Conservation (phyloP, 2,888 invertebrate genomes). For the Heteromurus nitidus region DNA sequence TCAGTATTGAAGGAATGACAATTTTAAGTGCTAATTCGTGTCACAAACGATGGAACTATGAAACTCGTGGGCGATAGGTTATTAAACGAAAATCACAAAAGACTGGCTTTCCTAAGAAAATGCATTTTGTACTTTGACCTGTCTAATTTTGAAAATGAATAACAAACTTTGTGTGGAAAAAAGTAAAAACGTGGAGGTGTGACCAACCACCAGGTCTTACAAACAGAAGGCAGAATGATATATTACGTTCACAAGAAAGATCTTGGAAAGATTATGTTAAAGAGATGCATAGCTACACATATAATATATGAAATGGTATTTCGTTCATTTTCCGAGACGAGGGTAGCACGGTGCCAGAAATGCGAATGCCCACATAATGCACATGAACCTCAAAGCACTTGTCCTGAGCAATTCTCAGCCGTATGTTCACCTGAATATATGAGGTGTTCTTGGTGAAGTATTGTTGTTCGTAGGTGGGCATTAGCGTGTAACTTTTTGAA, state of each 20-base stretch:
- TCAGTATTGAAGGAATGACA: not conserved
- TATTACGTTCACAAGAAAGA: constrained; percentile 42
- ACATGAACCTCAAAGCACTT: too few species aligned
- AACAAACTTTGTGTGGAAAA: constrained; percentile 14
- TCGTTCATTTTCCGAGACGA: constrained; percentile 2
- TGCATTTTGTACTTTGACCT: constrained; percentile 12
- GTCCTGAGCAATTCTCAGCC: not conserved
- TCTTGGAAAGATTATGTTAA: constrained; percentile 34
- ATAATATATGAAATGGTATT: constrained; percentile 17
- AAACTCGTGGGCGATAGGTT: not conserved
- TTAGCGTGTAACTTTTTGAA: constrained; percentile 31
- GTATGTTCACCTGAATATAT: constrained; percentile 29
- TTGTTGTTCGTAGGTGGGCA: constrained; percentile 46
- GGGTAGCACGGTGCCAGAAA: not conserved
- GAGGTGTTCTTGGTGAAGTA: constrained; percentile 1
- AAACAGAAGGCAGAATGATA: constrained; percentile 37
- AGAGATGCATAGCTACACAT: constrained; percentile 21
- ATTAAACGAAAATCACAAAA: not conserved
- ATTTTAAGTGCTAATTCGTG: constrained; percentile 7
- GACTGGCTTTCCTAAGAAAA: not conserved
- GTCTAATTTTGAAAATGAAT: constrained; percentile 21
- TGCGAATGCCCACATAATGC: constrained; percentile 10
- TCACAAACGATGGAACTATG: not conserved
- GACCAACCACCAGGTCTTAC: constrained; percentile 42
- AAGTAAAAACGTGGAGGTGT: constrained; percentile 23